Conservation (phyloP, 2,888 invertebrate species). For the Drosophila percnosoma region DNA sequence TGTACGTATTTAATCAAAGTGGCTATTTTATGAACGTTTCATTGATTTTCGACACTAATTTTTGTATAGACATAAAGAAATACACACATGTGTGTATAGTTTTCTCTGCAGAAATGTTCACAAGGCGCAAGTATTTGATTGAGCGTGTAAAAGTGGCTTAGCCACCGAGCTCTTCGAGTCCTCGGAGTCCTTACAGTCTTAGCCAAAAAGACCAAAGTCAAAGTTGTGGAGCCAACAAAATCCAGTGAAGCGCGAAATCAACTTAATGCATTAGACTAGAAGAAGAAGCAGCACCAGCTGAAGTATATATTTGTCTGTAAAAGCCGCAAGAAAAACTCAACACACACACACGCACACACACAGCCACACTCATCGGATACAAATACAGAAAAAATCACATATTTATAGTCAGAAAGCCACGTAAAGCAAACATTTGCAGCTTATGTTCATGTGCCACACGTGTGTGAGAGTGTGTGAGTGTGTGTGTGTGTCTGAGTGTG, state of each 20-base stretch:
- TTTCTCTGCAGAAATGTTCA: conserved; percentile 27
- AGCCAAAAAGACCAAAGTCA: conserved; percentile 43
- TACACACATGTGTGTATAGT: conserved; percentile 17
- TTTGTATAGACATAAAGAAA: conserved; percentile 9
- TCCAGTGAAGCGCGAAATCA: conserved; percentile 75
- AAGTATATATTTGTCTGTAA: conserved; percentile 21
- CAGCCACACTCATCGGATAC: not conserved
- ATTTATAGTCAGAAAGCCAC: conserved; percentile 49
- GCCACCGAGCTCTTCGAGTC: conserved; percentile 26
- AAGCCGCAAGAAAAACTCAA: conserved; percentile 44
- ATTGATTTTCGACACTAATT: conserved; percentile 58
- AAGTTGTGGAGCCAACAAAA: conserved; percentile 65
- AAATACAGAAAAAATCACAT: conserved; percentile 8
- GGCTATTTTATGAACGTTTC: conserved; percentile 54
- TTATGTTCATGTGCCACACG: conserved; percentile 28
- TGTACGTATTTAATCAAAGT: conserved; percentile 23
- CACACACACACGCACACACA: not conserved
- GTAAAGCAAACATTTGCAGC: conserved; percentile 70
- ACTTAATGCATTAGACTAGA: conserved; percentile 75
- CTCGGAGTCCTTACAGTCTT: conserved; percentile 25
- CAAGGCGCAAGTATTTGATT: conserved; percentile 66
- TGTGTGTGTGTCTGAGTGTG: conserved; percentile 8
- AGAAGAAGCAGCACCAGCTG: conserved; percentile 36
- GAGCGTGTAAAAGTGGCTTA: conserved; percentile 74
- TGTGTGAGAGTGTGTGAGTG: conserved; percentile 1